Conservation (phyloP, 2,888 invertebrate species). For the Apoda limacodes region DNA sequence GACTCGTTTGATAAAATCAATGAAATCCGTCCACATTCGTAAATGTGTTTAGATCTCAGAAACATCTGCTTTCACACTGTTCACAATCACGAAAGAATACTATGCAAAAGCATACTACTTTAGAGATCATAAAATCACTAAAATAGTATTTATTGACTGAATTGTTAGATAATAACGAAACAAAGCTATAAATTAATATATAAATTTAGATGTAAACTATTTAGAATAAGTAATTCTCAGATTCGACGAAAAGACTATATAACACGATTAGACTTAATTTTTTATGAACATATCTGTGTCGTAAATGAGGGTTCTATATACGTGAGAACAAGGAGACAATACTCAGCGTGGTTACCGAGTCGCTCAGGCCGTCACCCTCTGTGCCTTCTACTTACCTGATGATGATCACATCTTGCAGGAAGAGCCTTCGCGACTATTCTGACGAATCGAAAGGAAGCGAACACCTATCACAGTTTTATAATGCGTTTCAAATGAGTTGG, state of each 20-base stretch:
- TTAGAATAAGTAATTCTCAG: slow-evolving; percentile 56
- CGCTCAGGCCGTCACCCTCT: too few species aligned
- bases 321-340: slow-evolving; percentile 58
- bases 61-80: slow-evolving; percentile 49
- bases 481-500: too few species aligned
- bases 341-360: slow-evolving; percentile 35
- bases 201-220: slow-evolving; percentile 39
- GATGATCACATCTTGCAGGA: too few species aligned
- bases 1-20: slow-evolving; percentile 27
- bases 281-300: slow-evolving; percentile 65
- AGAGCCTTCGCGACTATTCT: too few species aligned
- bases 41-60: slow-evolving; percentile 37
- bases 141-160: slow-evolving; percentile 59
- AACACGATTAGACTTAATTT: slow-evolving; percentile 60
- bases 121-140: slow-evolving; percentile 53
- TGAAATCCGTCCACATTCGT: slow-evolving; percentile 63
- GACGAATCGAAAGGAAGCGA: too few species aligned
- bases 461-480: too few species aligned
- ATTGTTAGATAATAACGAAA: slow-evolving; percentile 53
- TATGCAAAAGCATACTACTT: slow-evolving; percentile 35
- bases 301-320: slow-evolving; percentile 49
- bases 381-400: too few species aligned
- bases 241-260: slow-evolving; percentile 67
- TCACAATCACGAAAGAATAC: slow-evolving; percentile 31
- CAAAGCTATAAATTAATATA: slow-evolving; percentile 46